Evolutionary conservation across 2,797 vertebrate species (phyloP), one percentile per base, ranked within the genome.

Genomic region (Pristis pectinata): DNA sequence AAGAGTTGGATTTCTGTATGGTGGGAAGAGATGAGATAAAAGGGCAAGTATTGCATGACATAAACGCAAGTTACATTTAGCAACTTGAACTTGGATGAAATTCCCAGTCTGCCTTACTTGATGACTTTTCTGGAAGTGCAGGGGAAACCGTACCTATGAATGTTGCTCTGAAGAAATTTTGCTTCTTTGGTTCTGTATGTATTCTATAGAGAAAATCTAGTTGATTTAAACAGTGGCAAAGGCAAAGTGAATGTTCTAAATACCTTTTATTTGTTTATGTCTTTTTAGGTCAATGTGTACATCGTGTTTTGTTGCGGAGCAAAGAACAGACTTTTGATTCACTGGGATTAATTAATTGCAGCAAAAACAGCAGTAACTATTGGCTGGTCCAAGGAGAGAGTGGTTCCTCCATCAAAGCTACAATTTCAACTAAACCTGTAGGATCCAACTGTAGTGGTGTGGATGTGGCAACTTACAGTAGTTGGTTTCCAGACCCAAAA

Each of bases 381-480:
- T 94, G 92, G 92, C 92, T 72, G 41, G 67, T 94, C 30, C 92
- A 94, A 41, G 70, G 92, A n/a, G 5, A 53, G 44, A 34, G 13
- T 53, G 70, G 70, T 74, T 44, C 17, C 70, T 94, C 27, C 92
- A 74, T 94, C 92, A 94, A 94, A 53, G 44, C 70, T 74, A 34
- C 30, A 30, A 72, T 94, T 94, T 76, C 70, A 17, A 9, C 49
- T 3, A 30, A 17, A 76, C 44, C 15, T 41, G 61, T 67, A 70
- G 70, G 67, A n/a, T 22, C 67, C 2, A 19, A 24, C 87, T 67
- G 87, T 61, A 91, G 19, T 19, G 70, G 30, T 30, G 4, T 53
- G 92, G 70, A 94, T 53, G 92, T 94, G 92, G 24, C 92, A n/a
- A 94, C 27, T 5, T 94, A 94, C 56, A 53, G 72, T 76, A 53